A percentile compares a stretch with the other conserved stretches of the same genome.
These are phyloP conservation scores for Latrodectus geometricus DNA, from an alignment of 1,140 invertebrate species.

Conservation along the genomic window DNA sequence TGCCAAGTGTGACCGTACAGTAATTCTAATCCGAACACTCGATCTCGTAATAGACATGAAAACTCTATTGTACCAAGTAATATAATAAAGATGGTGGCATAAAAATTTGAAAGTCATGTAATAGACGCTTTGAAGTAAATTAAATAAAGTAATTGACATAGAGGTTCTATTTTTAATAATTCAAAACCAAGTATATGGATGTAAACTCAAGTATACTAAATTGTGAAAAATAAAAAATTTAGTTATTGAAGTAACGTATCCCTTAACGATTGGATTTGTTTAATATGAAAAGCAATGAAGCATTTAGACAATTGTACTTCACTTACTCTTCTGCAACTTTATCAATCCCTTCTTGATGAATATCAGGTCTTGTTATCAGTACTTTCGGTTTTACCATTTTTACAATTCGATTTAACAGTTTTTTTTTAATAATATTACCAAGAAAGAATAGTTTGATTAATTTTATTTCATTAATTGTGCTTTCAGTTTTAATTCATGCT, in stretches of 20 bases:
- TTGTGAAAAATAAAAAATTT: not conserved
- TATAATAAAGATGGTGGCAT: no score
- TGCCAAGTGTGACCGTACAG: no score
- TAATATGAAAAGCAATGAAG: no score
- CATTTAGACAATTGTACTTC: not conserved
- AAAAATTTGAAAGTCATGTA: no score
- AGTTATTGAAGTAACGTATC: not conserved
- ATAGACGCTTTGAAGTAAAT: not conserved
- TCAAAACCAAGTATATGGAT: not conserved
- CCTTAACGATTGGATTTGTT: no score
- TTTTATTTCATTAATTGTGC: no score
- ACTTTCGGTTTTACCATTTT: constrained; percentile 67
- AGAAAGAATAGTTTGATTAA: no score
- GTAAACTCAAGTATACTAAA: not conserved
- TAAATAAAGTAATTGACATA: not conserved
- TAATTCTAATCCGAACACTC: no score
- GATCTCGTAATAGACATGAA: no score
- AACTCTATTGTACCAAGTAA: no score
- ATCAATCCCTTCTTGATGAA: constrained; percentile 72
- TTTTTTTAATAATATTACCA: no score
- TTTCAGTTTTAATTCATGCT: no score
- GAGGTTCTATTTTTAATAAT: not conserved
- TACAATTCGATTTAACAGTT: not conserved
- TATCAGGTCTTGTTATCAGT: constrained; percentile 74
- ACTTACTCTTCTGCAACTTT: constrained; percentile 69